These are phyloP conservation scores for Nixonia krombeini DNA, from an alignment of 1,140 invertebrate species.

Conservation along the genomic window DNA sequence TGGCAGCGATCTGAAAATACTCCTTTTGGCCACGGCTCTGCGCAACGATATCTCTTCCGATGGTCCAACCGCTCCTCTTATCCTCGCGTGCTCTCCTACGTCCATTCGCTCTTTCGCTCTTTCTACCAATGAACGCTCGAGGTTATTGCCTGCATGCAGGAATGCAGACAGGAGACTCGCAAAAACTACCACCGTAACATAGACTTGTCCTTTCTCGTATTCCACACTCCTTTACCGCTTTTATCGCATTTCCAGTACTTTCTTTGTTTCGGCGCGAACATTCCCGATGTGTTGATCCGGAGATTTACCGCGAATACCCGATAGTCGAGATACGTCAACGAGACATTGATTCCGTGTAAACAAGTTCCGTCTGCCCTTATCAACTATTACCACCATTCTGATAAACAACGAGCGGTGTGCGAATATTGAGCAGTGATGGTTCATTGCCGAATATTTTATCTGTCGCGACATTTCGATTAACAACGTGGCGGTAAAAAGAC, in stretches of 20 bases:
- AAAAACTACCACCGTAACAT: constrained; percentile 50
- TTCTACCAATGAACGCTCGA: constrained; percentile 43
- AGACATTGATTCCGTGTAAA: not conserved
- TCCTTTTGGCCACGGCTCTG: no score
- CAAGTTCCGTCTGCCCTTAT: no score
- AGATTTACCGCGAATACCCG: not conserved
- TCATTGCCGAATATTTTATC: no score
- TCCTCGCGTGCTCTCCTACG: no score
- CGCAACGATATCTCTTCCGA: no score
- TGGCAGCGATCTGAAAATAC: no score
- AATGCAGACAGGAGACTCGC: constrained; percentile 56
- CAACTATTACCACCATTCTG: not conserved
- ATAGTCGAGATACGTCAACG: not conserved
- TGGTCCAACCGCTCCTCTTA: no score
- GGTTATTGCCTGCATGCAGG: constrained; percentile 57
- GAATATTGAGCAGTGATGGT: not conserved
- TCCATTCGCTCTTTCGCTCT: constrained; percentile 4
- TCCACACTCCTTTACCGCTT: constrained; percentile 9
- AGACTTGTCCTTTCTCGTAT: constrained; percentile 40
- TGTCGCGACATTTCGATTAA: no score
- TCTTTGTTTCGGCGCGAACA: not conserved
- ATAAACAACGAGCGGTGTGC: not conserved
- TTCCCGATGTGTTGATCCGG: not conserved
- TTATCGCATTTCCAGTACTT: constrained; percentile 15
- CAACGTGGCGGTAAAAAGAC: no score